These are phyloP conservation scores for Actenoides hombroni DNA, from an alignment of 2,113 vertebrate species.

Conservation along the genomic window DNA sequence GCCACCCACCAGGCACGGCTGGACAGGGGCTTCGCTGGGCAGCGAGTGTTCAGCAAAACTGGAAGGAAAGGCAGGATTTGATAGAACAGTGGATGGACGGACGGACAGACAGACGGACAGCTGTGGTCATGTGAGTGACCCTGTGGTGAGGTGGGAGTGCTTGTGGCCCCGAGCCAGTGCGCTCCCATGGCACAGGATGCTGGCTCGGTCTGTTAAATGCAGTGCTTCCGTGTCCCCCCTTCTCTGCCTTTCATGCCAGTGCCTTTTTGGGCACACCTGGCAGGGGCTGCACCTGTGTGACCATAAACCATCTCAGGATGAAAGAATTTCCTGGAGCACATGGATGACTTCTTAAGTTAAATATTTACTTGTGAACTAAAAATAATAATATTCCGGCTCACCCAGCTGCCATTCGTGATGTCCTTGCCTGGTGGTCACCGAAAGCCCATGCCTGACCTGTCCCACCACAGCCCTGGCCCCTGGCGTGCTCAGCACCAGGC, in stretches of 20 bases:
- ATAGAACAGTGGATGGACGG: background rate
- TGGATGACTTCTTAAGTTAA: background rate
- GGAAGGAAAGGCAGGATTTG: background rate
- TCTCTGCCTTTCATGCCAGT: accelerated
- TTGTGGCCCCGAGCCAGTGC: accelerated
- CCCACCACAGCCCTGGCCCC: background rate
- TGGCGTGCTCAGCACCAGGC: accelerated
- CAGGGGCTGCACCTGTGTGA: background rate
- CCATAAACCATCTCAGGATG: background rate
- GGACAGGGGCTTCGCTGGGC: accelerated
- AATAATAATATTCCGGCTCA: background rate
- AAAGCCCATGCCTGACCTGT: background rate
- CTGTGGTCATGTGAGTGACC: background rate
- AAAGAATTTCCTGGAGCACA: background rate
- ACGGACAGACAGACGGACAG: background rate
- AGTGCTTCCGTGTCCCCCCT: accelerated
- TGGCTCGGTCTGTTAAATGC: background rate
- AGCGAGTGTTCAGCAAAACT: accelerated
- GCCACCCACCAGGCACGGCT: background rate
- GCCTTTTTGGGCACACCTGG: background rate
- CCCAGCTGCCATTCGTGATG: background rate
- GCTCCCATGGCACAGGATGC: accelerated
- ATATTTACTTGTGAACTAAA: background rate
- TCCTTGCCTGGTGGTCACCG: background rate
- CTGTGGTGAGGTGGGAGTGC: accelerated